These are phyloP conservation scores for Scaeva pyrastri DNA, from an alignment of 2,888 invertebrate species.

Conservation along the genomic window DNA sequence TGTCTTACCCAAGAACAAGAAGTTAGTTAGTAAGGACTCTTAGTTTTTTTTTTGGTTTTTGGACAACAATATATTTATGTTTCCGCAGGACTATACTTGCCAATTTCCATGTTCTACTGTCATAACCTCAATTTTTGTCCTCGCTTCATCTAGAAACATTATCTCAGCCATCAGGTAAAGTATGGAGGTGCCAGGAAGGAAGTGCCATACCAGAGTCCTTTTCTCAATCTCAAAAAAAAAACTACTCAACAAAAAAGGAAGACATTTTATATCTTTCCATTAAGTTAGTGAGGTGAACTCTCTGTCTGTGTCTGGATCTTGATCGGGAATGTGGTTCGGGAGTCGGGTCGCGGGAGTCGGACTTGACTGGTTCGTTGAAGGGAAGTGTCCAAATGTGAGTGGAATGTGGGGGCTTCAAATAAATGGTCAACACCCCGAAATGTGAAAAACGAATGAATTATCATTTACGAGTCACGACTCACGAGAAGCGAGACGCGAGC, in stretches of 20 bases:
- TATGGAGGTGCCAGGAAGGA: conserved; percentile 27
- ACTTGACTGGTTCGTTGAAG: neutral
- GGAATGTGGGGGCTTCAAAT: neutral
- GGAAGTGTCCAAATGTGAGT: neutral
- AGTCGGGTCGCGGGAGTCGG: too few relatives aligned
- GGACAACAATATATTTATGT: conserved; percentile 19
- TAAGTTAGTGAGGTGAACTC: conserved; percentile 21
- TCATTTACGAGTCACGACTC: neutral
- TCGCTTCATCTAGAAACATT: neutral
- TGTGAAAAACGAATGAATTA: conserved; percentile 43
- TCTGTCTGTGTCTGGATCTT: too few relatives aligned
- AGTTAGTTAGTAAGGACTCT: neutral
- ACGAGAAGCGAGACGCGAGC: too few relatives aligned
- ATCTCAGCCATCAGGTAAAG: conserved; percentile 30
- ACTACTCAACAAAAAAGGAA: neutral
- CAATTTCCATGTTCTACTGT: conserved; percentile 48
- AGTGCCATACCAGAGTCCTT: conserved; percentile 37
- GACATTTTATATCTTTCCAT: conserved; percentile 66
- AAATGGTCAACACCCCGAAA: conserved; percentile 48
- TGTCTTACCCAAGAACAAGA: conserved; percentile 11
- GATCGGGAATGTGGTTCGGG: neutral
- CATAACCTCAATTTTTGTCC: conserved; percentile 57
- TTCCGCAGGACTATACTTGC: conserved; percentile 43
- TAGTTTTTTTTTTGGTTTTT: neutral
- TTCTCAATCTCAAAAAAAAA: conserved; percentile 43